Base-by-base conservation (phyloP, 2,797 vertebrate species). In the Eleutherodactylus coqui region DNA sequence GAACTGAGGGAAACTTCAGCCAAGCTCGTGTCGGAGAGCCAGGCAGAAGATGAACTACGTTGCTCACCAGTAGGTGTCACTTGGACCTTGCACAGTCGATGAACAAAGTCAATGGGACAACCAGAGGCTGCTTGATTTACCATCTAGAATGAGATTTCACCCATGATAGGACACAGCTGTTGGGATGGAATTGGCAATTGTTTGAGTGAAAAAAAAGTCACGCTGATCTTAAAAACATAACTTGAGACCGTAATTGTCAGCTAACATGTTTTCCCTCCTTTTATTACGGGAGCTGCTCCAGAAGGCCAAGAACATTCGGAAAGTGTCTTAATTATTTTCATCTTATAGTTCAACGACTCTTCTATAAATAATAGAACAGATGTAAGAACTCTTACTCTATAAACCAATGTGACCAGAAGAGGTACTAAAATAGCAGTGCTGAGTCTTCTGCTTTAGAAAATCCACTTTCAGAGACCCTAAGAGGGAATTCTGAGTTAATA, bases 61-160 rank as follows among this genome's bases (percentile, higher is more conserved):
- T n/a, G 69, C 58, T 60, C 60, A 36, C 77, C 82, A 27, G 70
- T 67, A 86, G 78, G 51, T 81, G 82, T 76, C 82, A 81, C 82
- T 17, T 87, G 82, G 67, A 43, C 24, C 67, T 79, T 67, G 34
- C 82, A 36, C 17, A 41, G 58, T 13, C 24, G 24, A 84, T 45
- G 72, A 70, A 55, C 21, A 58, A 77, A 77, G 79, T 86, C 60
- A 77, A 34, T 58, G 49, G 79, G 70, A 82, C 51, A 64, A 79
- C 49, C 76, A 58, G 27, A 47, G 79, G 45, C 67, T 83, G 80
- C 11, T 47, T n/a, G 36, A 87, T 83, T 83, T 73, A 87, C 62
- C 80, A 70, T 83, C 72, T 83, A 83, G 27, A 78, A 87, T 79
- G 62, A 83, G 73, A 83, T 83, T 86, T 86, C 36, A 70, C 49